A percentile compares a stretch with the other conserved stretches of the same genome.
Conservation (phyloP, 2,113 vertebrate species). For the Vulpes lagopus region DNA sequence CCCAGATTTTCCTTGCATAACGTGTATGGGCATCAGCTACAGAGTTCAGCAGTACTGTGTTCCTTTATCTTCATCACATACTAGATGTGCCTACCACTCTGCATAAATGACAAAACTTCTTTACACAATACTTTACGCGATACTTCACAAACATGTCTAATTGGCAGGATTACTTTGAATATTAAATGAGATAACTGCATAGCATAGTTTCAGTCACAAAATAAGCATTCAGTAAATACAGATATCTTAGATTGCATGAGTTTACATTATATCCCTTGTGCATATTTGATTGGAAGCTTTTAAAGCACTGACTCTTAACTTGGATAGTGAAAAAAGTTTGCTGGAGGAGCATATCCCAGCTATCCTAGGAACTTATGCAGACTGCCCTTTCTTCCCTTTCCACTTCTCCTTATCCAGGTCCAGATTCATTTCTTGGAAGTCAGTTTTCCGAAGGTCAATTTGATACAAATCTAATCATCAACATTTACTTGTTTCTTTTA, state of each 20-base stretch:
- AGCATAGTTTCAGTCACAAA: neutral
- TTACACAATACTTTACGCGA: neutral
- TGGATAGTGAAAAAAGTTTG: neutral
- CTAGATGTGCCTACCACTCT: neutral
- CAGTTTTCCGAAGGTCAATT: neutral
- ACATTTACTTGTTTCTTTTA: neutral
- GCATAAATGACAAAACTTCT: neutral
- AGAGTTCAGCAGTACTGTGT: neutral
- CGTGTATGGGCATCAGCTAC: neutral
- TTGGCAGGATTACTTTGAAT: neutral
- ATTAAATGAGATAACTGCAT: neutral
- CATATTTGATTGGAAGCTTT: neutral
- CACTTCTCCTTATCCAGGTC: neutral
- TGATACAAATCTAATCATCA: neutral
- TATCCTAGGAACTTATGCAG: neutral
- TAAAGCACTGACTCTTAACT: neutral
- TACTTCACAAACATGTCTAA: neutral
- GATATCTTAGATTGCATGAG: neutral
- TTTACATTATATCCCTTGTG: neutral
- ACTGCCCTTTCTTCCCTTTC: neutral
- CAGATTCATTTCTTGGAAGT: neutral
- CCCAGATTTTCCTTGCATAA: neutral
- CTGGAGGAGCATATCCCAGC: neutral
- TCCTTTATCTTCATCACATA: neutral
- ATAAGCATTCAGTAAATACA: neutral